Conservation (phyloP, 1,140 invertebrate species). For the Pseudachorutes palmiensis region DNA sequence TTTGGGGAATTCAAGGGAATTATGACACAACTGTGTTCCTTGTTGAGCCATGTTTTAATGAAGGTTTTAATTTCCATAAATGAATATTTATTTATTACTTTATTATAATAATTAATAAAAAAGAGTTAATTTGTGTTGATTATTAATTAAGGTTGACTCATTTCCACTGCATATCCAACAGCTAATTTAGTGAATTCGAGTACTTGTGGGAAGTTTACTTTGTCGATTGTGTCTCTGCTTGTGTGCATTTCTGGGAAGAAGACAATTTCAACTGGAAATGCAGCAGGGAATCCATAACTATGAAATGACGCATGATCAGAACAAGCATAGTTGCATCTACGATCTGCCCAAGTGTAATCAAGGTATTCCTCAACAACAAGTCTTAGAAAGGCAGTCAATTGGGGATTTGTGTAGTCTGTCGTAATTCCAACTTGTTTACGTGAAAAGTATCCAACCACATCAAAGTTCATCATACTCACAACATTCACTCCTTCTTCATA, state of each 20-base stretch:
- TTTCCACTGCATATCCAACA: background rate
- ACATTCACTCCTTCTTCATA: background rate
- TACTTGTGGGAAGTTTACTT: background rate
- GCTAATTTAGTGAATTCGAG: conserved; percentile 2
- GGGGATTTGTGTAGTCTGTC: conserved; percentile 10
- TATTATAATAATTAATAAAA: too few relatives aligned
- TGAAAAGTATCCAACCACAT: conserved; percentile 10
- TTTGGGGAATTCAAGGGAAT: too few relatives aligned
- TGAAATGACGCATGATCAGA: conserved; percentile 12
- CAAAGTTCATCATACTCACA: conserved; percentile 22
- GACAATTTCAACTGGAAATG: background rate
- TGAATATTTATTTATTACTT: too few relatives aligned
- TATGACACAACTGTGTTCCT: too few relatives aligned
- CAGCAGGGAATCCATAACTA: background rate
- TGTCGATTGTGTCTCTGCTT: background rate
- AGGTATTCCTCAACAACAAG: conserved; percentile 7
- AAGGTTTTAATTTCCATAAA: too few relatives aligned
- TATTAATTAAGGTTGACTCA: background rate
- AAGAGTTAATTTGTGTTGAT: too few relatives aligned
- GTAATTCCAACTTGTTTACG: conserved; percentile 5
- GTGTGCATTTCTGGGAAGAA: conserved; percentile 15
- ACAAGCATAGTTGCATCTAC: conserved; percentile 4
- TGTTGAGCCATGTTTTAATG: too few relatives aligned
- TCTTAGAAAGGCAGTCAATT: background rate
- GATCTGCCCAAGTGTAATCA: background rate